Evolutionary conservation across 2,113 vertebrate species (phyloP).

Genomic region (Nicator chloris): DNA sequence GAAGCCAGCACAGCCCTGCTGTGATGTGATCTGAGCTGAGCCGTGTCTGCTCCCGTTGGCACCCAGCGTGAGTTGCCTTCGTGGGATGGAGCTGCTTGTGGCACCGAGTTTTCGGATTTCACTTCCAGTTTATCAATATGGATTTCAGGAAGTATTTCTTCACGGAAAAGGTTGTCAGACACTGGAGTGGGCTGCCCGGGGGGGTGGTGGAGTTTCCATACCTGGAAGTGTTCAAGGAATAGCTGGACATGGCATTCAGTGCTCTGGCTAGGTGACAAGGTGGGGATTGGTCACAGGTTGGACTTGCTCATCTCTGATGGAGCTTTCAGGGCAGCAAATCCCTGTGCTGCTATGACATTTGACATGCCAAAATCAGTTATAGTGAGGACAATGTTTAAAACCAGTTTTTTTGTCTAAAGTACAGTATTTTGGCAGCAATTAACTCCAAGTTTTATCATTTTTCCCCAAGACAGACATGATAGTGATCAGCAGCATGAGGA

Average conservation of each 20-base stretch:
- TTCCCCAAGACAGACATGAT: not conserved
- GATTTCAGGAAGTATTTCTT: not conserved
- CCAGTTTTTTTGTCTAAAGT: not conserved
- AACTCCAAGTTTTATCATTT: not conserved
- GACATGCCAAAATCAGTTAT: not conserved
- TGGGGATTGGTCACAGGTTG: not conserved
- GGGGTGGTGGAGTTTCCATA: not conserved
- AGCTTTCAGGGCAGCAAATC: not conserved
- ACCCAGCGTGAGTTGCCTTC: not conserved
- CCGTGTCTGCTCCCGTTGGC: not conserved
- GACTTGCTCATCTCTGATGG: not conserved
- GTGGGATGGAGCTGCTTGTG: not conserved
- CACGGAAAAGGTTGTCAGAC: accelerated
- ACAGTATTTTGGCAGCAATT: not conserved
- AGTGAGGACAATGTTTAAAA: not conserved
- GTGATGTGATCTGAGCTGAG: not conserved
- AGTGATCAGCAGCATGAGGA: not conserved
- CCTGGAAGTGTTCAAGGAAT: not conserved
- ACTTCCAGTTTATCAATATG: not conserved
- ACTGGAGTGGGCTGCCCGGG: not conserved
- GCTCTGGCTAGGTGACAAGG: not conserved
- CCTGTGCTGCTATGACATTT: not conserved
- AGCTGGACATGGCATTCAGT: not conserved
- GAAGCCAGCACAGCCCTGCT: not conserved
- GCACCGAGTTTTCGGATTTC: not conserved